Percentiles rank a stretch among this genome's conserved stretches.
Conservation (phyloP, 2,888 invertebrate species). For the Brachycybe producta region DNA sequence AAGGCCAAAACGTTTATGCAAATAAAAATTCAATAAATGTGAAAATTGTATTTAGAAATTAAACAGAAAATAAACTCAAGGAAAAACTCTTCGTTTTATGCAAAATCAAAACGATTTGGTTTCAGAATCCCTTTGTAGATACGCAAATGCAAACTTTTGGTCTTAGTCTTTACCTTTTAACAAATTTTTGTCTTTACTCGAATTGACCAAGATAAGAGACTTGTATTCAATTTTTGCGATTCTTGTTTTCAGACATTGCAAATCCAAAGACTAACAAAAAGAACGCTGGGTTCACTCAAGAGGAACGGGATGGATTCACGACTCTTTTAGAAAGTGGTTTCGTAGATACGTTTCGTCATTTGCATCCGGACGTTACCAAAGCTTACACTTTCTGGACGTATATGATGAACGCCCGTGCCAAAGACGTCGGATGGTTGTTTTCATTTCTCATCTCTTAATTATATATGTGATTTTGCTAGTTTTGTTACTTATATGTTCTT, state of each 20-base stretch:
- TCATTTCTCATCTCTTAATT: neutral
- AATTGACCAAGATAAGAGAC: neutral
- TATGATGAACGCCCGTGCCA: slow-evolving; percentile 69
- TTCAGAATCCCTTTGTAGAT: too few relatives aligned
- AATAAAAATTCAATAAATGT: neutral
- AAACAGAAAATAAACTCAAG: neutral
- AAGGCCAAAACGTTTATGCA: too few relatives aligned
- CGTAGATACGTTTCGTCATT: slow-evolving; percentile 71
- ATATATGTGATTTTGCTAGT: neutral
- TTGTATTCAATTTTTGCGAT: neutral
- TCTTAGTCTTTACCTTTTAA: too few relatives aligned
- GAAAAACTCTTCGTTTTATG: neutral
- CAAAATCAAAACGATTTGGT: neutral
- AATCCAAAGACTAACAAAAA: slow-evolving; percentile 87
- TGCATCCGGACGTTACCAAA: slow-evolving; percentile 68
- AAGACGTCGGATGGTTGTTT: slow-evolving; percentile 84
- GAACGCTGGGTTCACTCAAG: slow-evolving; percentile 88
- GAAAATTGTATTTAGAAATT: neutral
- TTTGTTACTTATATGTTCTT: neutral
- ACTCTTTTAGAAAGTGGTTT: slow-evolving; percentile 64
- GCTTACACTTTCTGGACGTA: slow-evolving; percentile 95
- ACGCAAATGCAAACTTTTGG: too few relatives aligned
- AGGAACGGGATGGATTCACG: slow-evolving; percentile 85
- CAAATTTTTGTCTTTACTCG: too few relatives aligned
- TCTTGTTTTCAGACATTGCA: slow-evolving; percentile 54